These are phyloP conservation scores for Ciconia nigra DNA, from an alignment of 2,797 vertebrate species.

Conservation along the genomic window DNA sequence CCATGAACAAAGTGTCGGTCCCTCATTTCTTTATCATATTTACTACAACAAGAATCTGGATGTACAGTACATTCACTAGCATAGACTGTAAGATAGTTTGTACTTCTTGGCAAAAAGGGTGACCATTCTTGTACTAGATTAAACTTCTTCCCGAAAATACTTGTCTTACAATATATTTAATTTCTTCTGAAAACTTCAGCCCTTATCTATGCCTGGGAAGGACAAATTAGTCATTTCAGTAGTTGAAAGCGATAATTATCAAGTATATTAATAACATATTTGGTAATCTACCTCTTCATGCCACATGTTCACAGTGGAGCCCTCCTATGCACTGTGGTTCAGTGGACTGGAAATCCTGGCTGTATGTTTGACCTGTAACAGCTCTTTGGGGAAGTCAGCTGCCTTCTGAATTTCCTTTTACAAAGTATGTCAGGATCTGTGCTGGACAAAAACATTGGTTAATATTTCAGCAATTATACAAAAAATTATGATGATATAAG, in stretches of 20 bases:
- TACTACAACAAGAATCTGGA: background rate
- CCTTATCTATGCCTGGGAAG: background rate
- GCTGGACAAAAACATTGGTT: background rate
- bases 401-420: background rate
- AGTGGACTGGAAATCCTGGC: background rate
- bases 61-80: background rate
- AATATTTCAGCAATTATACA: background rate
- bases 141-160: background rate
- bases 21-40: background rate
- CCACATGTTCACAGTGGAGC: background rate
- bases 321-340: background rate
- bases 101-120: background rate
- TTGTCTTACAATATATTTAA: conserved; percentile 19
- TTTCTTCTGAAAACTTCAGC: conserved; percentile 1
- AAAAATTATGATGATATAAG: background rate
- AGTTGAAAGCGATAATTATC: conserved; percentile 34
- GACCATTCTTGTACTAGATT: background rate
- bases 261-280: conserved; percentile 38
- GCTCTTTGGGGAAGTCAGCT: background rate
- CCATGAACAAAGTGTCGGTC: background rate
- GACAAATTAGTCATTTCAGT: background rate
- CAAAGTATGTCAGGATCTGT: background rate
- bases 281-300: background rate
- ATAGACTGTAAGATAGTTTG: background rate
- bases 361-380: background rate